Conservation (phyloP, 2,888 invertebrate species). For the Troides oblongomaculatus region DNA sequence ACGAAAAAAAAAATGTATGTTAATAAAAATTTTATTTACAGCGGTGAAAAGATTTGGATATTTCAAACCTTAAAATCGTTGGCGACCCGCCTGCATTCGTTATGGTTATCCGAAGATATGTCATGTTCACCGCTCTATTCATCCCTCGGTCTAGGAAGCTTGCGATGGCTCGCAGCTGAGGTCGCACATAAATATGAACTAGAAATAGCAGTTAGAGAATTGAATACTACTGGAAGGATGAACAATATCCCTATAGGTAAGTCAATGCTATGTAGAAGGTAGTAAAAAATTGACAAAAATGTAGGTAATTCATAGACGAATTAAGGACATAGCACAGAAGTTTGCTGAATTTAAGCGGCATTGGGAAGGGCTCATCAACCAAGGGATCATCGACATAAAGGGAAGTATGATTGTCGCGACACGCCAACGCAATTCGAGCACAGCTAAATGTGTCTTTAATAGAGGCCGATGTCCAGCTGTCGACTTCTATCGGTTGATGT, state of each 20-base stretch:
- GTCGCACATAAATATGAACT: constrained; percentile 36
- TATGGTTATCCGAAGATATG: constrained; percentile 45
- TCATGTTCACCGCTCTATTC: constrained; percentile 47
- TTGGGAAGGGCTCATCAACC: no score
- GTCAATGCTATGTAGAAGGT: constrained; percentile 14
- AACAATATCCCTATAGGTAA: constrained; percentile 43
- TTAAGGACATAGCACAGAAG: no score
- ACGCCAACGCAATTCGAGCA: no score
- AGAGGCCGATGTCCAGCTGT: no score
- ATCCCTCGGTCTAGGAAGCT: constrained; percentile 39
- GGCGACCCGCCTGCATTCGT: constrained; percentile 36
- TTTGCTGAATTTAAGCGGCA: no score
- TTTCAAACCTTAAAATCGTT: constrained; percentile 53
- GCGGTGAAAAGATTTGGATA: constrained; percentile 67
- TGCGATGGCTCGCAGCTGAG: constrained; percentile 35
- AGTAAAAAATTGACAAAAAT: no score
- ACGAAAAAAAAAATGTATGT: not conserved
- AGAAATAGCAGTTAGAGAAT: constrained; percentile 31
- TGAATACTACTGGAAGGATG: constrained; percentile 33
- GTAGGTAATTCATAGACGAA: no score
- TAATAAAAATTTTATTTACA: constrained; percentile 31
- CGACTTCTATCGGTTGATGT: no score
- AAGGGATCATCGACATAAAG: no score
- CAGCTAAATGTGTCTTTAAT: no score
- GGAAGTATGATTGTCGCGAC: no score